Conservation (phyloP, 2,797 vertebrate genomes). For the Xiphorhynchus erythropygius region DNA sequence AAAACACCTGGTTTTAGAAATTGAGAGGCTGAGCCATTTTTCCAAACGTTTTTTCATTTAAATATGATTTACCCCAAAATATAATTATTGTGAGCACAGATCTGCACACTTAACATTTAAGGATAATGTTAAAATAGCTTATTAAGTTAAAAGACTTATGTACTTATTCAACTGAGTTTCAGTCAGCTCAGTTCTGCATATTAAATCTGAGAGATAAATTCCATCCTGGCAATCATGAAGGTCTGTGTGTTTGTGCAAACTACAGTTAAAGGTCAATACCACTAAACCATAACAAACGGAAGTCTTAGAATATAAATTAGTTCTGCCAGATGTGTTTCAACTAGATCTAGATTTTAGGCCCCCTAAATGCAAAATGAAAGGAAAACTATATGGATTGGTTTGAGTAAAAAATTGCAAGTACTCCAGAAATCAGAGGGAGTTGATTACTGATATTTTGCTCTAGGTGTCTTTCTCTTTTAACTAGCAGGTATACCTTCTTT, state of each 20-base stretch:
- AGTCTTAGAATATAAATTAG: background rate
- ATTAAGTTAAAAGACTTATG: background rate
- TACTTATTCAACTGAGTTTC: background rate
- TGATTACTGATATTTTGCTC: background rate
- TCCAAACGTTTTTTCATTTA: background rate
- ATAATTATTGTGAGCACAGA: background rate
- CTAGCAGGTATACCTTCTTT: background rate
- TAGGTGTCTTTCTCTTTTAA: background rate
- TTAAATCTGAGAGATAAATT: slow-evolving; percentile 1
- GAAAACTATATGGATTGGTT: background rate
- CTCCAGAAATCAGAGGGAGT: background rate
- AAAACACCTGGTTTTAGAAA: background rate
- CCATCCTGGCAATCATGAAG: background rate
- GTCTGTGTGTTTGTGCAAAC: background rate
- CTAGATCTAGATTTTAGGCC: background rate
- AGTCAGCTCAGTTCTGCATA: background rate
- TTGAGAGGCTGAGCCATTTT: background rate
- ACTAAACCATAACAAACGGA: background rate
- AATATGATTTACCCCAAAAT: background rate
- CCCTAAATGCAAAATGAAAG: background rate
- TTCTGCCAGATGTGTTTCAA: background rate
- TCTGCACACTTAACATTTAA: background rate
- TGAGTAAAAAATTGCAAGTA: background rate
- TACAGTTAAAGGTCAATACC: slow-evolving; percentile 18
- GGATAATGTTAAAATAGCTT: background rate